These are phyloP conservation scores for Melitaea athalia DNA, from an alignment of 2,888 invertebrate species.

Conservation along the genomic window DNA sequence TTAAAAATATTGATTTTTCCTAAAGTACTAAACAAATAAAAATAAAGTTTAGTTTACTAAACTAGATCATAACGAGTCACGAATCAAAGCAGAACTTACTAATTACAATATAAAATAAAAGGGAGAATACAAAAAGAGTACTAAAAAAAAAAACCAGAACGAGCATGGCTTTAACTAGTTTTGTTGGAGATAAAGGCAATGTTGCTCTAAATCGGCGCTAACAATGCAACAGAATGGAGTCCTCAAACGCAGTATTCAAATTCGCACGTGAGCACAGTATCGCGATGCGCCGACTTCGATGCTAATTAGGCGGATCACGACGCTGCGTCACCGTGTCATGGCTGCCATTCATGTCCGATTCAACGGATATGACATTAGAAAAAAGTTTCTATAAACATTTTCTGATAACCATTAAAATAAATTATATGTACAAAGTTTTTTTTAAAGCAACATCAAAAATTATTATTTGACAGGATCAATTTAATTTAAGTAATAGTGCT, in stretches of 20 bases:
- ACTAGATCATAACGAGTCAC: no score
- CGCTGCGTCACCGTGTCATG: slow-evolving; percentile 54
- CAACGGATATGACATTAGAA: slow-evolving; percentile 24
- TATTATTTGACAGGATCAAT: no score
- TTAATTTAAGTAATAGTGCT: no score
- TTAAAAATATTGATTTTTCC: no score
- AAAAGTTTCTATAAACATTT: neutral
- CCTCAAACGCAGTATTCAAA: slow-evolving; percentile 47
- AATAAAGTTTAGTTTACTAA: no score
- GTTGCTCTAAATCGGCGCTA: slow-evolving; percentile 33
- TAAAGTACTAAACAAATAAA: no score
- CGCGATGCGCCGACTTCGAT: slow-evolving; percentile 51
- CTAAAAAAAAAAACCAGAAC: slow-evolving; percentile 1
- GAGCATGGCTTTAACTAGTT: neutral
- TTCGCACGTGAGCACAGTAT: slow-evolving; percentile 51
- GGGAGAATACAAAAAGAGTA: neutral
- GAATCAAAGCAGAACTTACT: no score
- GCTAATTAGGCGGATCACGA: slow-evolving; percentile 73
- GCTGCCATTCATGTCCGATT: slow-evolving; percentile 22
- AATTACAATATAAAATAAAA: neutral
- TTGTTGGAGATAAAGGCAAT: slow-evolving; percentile 31
- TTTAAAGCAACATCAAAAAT: no score
- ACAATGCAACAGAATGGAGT: slow-evolving; percentile 42
- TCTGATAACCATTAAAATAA: neutral
- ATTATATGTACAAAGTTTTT: no score